A percentile compares a stretch with the other conserved stretches of the same genome.
These are phyloP conservation scores for Lasioglossum villosulum DNA, from an alignment of 2,888 invertebrate genomes.

Conservation along the genomic window DNA sequence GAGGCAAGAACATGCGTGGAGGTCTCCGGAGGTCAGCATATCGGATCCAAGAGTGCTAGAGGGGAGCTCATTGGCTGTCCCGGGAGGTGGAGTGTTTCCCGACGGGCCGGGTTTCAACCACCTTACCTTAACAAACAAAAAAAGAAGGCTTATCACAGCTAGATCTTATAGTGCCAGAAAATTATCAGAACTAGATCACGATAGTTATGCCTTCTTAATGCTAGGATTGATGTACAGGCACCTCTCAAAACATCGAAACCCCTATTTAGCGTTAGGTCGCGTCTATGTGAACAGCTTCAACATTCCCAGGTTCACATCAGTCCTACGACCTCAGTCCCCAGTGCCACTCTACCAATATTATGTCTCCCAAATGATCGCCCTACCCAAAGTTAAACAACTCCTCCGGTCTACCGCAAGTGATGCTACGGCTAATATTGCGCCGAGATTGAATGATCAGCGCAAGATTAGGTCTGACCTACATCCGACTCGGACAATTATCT, in stretches of 20 bases:
- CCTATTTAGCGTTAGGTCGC: background rate
- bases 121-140: too few relatives aligned
- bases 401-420: background rate
- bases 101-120: too few relatives aligned
- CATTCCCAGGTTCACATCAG: background rate
- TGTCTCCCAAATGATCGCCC: background rate
- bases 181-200: too few relatives aligned
- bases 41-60: too few relatives aligned
- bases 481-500: conserved; percentile 16
- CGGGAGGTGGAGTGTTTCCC: too few relatives aligned
- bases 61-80: too few relatives aligned
- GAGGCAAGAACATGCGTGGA: too few relatives aligned
- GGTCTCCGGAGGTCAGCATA: too few relatives aligned
- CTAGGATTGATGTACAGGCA: background rate
- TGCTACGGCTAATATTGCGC: background rate
- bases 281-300: background rate
- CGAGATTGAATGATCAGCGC: background rate
- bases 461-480: conserved; percentile 1
- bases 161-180: too few relatives aligned
- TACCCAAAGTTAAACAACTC: background rate
- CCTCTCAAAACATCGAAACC: background rate
- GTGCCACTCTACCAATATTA: background rate
- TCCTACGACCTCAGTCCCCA: background rate
- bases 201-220: too few relatives aligned
- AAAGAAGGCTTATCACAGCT: too few relatives aligned